These are phyloP conservation scores for Sericinus montela DNA, from an alignment of 2,888 invertebrate genomes.

Conservation along the genomic window DNA sequence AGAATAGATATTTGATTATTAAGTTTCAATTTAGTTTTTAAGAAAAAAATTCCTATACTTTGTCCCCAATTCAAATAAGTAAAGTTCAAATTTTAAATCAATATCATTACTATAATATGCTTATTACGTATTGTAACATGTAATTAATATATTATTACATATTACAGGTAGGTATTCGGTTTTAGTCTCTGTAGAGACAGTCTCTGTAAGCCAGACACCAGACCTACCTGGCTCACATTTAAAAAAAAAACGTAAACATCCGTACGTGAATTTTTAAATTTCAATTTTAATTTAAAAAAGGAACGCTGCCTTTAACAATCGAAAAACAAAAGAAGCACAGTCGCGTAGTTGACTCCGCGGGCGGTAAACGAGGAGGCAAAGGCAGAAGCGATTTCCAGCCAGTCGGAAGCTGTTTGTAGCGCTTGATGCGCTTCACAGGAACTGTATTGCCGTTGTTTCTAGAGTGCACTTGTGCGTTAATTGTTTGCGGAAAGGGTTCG, in stretches of 20 bases:
- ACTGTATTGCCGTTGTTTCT: slow-evolving; percentile 67
- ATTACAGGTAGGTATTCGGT: too few species aligned
- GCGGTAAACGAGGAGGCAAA: slow-evolving; percentile 50
- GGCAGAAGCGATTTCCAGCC: slow-evolving; percentile 64
- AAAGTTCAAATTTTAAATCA: too few species aligned
- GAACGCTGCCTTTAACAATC: slow-evolving; percentile 35
- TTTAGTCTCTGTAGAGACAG: too few species aligned
- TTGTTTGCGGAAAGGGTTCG: slow-evolving; percentile 77
- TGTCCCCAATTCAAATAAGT: too few species aligned
- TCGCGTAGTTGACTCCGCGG: slow-evolving; percentile 46
- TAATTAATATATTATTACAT: too few species aligned
- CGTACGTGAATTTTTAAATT: slow-evolving; percentile 7
- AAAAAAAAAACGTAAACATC: background rate
- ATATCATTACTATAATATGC: too few species aligned
- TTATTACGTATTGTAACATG: too few species aligned
- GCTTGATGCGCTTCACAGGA: slow-evolving; percentile 40
- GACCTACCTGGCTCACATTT: too few species aligned
- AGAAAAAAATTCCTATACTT: too few species aligned
- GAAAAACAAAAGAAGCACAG: slow-evolving; percentile 61
- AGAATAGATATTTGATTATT: too few species aligned
- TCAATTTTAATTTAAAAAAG: slow-evolving; percentile 20
- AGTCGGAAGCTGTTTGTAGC: slow-evolving; percentile 57
- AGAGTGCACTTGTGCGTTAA: slow-evolving; percentile 70
- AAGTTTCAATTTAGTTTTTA: too few species aligned
- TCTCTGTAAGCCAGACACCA: too few species aligned